phyloP scores from a whole-genome alignment of 1,140 invertebrate species.

The Lamellibrachia luymesi region DNA sequence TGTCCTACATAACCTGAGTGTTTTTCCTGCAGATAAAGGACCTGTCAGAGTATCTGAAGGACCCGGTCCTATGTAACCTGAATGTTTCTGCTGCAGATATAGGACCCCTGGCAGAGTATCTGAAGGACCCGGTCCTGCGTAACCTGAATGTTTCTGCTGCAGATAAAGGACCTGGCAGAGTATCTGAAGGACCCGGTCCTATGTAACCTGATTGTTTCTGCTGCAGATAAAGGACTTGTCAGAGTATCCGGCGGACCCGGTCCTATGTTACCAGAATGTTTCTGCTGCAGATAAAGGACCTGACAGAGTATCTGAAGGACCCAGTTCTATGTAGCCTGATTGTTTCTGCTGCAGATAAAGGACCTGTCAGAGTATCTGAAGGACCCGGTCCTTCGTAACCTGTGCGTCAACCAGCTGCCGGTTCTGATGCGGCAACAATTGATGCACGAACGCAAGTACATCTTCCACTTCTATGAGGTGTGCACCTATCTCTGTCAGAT shows the following conservation, averaged over 20 bases:
- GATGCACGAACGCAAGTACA: slow-evolving; percentile 64
- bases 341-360: slow-evolving; percentile 31
- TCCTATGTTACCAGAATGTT: neutral
- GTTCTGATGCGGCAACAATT: slow-evolving; percentile 59
- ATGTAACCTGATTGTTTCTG: neutral
- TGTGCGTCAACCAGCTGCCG: slow-evolving; percentile 62
- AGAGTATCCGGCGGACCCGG: neutral
- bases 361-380: slow-evolving; percentile 65
- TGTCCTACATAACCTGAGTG: neutral
- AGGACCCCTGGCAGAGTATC: neutral
- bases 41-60: slow-evolving; percentile 65
- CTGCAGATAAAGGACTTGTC: neutral
- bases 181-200: neutral
- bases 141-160: neutral
- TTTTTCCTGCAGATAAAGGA: slow-evolving; percentile 46
- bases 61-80: slow-evolving; percentile 70
- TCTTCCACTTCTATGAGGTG: slow-evolving; percentile 65
- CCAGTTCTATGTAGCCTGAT: neutral
- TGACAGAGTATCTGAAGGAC: too few relatives aligned
- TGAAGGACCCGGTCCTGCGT: neutral
- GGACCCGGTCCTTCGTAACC: slow-evolving; percentile 70
- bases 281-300: neutral
- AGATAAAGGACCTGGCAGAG: slow-evolving; percentile 30
- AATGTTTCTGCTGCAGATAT: slow-evolving; percentile 53
- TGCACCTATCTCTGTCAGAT: slow-evolving; percentile 65